Percentiles rank a stretch among this genome's conserved stretches.
Conservation (phyloP, 2,113 vertebrate genomes). For the Pangasianodon gigas region DNA sequence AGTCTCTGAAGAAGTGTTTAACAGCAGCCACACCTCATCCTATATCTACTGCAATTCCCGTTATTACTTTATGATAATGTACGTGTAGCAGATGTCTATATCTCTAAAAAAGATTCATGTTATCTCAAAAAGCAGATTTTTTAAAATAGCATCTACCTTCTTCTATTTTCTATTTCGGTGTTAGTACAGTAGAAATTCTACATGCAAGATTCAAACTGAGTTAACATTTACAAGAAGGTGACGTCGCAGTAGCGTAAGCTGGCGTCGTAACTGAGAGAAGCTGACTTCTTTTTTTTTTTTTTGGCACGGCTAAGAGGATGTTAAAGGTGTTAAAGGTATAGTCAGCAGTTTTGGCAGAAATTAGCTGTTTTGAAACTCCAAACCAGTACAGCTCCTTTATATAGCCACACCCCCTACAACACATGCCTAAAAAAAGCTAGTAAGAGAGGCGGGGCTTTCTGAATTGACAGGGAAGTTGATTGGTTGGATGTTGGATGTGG, state of each 20-base stretch:
- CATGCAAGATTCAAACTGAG: conserved; percentile 36
- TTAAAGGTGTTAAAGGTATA: conserved; percentile 13
- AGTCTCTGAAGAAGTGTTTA: neutral
- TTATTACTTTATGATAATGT: neutral
- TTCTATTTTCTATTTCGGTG: conserved; percentile 28
- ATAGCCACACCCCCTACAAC: neutral
- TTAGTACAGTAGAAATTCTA: conserved; percentile 24
- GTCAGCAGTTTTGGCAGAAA: conserved; percentile 11
- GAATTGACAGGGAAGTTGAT: neutral
- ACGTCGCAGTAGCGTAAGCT: neutral
- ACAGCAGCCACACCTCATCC: conserved; percentile 29
- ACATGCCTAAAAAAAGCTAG: neutral
- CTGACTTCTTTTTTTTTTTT: conserved; percentile 2
- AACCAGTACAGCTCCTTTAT: neutral
- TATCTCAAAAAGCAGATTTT: neutral
- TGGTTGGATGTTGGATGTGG: neutral
- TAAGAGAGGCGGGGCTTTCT: neutral
- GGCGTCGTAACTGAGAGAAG: neutral
- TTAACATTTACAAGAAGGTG: conserved; percentile 41
- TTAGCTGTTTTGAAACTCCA: neutral
- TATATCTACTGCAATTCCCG: conserved; percentile 11
- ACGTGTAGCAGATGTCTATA: neutral
- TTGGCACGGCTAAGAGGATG: conserved; percentile 12
- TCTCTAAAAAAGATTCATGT: neutral
- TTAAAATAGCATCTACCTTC: neutral